A percentile compares a stretch with the other conserved stretches of the same genome.
phyloP scores from a whole-genome alignment of 2,888 invertebrate species.

The Epirrhoe tristata region DNA sequence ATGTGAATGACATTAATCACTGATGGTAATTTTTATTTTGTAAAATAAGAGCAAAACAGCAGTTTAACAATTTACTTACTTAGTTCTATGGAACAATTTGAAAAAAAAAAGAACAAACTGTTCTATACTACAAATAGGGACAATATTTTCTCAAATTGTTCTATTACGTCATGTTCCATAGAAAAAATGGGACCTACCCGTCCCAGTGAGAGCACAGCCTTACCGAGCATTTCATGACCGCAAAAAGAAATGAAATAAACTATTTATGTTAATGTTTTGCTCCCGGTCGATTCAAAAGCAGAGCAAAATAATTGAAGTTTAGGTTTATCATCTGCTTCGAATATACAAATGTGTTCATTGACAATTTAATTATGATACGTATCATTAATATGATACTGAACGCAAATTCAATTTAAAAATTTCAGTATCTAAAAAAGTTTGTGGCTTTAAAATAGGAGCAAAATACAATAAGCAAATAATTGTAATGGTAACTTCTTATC shows the following conservation, averaged over 20 bases:
- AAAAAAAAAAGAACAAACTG: no score
- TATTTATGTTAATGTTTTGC: slow-evolving; percentile 46
- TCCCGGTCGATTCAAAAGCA: slow-evolving; percentile 45
- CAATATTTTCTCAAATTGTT: no score
- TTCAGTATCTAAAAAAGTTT: background rate
- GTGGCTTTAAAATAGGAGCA: slow-evolving; percentile 15
- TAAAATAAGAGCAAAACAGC: no score
- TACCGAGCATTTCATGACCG: slow-evolving; percentile 42
- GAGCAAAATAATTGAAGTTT: slow-evolving; percentile 30
- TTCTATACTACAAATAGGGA: no score
- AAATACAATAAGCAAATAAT: slow-evolving; percentile 15
- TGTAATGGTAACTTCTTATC: slow-evolving; percentile 39
- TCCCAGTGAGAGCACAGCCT: slow-evolving; percentile 16
- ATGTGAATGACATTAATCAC: no score
- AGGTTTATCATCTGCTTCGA: slow-evolving; percentile 31
- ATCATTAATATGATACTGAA: slow-evolving; percentile 7
- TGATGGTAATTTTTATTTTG: no score
- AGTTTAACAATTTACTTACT: no score
- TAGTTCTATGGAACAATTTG: no score
- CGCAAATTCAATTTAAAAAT: slow-evolving; percentile 11
- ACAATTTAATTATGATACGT: slow-evolving; percentile 19
- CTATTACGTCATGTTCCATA: no score
- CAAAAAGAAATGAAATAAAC: slow-evolving; percentile 43
- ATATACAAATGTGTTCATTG: slow-evolving; percentile 26
- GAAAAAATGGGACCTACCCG: no score